Evolutionary conservation across 2,797 vertebrate species (phyloP), one percentile per base, ranked within the genome.

Genomic region (Percopsis omiscomaycus): DNA sequence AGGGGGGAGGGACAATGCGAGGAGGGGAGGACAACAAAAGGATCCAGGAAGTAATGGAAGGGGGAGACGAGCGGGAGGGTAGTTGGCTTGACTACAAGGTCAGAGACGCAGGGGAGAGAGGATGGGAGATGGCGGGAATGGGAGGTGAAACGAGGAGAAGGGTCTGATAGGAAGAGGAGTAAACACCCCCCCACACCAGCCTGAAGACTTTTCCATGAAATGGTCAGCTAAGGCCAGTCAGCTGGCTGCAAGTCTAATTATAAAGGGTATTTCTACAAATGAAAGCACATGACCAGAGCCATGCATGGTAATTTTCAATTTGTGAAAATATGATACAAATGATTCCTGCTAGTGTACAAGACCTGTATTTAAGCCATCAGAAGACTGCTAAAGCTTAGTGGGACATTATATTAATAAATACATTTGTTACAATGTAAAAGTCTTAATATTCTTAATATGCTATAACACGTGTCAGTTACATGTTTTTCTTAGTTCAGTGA

Each of bases 131-230:
- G 52, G 28, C 22, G 15, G 50, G 15, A 37, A 37, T 50, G 68
- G 67, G 55, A 68, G 37, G 46, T 42, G 64, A 71, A 75, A 27
- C 66, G 44, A 54, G 57, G 50, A n/a, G 65, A 49, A 62, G 61
- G 68, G 52, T 50, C 52, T 55, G 44, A 37, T 28, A 28, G 13
- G 32, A 32, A 62, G 61, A 58, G 62, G 78, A 60, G 22, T 5
- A 30, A 27, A 10, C 15, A 54, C 27, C 27, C 27, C 52, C 13
- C 47, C 9, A 5, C 37, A 37, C 51, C 49, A 46, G 50, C 51
- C 61, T 28, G 22, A 45, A 51, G 51, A 44, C 50, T 52, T 52
- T 28, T 57, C 42, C 55, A 22, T 53, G 30, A 56, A 42, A 37
- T 42, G 54, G 53, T 15, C 54, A 56, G 54, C 42, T 45, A 57